Evolutionary conservation across 2,797 vertebrate species (phyloP), one percentile per base, ranked within the genome.

Genomic region (Leptatherina wallacei): DNA sequence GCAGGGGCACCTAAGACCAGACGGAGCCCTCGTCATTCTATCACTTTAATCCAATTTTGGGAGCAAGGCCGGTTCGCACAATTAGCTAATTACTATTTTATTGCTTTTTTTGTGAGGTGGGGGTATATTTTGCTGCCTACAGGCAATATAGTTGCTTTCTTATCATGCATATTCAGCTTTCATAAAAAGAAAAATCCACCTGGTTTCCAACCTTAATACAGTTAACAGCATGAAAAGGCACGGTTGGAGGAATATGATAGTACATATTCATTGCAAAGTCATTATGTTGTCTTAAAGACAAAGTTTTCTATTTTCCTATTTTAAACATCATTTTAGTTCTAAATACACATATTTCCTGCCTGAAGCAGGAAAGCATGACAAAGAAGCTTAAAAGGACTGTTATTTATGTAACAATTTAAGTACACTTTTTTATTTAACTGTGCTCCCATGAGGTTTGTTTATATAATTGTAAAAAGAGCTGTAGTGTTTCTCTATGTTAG

Each of bases 21-120:
- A 77, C 36, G 29, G 33, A 42, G 33, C 47, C 44, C 56, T 62
- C 52, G 6, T 66, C 65, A 64, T 29, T 63, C 11, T 57, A 27
- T 36, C 16, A 44, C 57, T 22, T 69, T 60, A 58, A 65, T 80
- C 61, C 32, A 60, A 62, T 71, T 27, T 69, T 61, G 14, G 51
- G 44, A 74, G 42, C n/a, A 3, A 61, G 36, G 59, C 55, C 54
- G 66, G 64, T 74, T 60, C 16, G 52, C 12, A 69, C n/a, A 73
- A 73, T 83, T 60, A 74, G 58, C 75, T 81, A 77, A 77, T 84
- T 72, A 70, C 55, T 55, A 74, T 64, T 56, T 80, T 81, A 82
- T 78, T 67, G 24, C 68, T 78, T 89, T 73, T 82, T 68, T 65
- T 65, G 73, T 47, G 55, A 13, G 51, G n/a, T 12, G 13, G 35